These are phyloP conservation scores for Gobiocypris rarus DNA, from an alignment of 2,113 vertebrate species.

Conservation along the genomic window DNA sequence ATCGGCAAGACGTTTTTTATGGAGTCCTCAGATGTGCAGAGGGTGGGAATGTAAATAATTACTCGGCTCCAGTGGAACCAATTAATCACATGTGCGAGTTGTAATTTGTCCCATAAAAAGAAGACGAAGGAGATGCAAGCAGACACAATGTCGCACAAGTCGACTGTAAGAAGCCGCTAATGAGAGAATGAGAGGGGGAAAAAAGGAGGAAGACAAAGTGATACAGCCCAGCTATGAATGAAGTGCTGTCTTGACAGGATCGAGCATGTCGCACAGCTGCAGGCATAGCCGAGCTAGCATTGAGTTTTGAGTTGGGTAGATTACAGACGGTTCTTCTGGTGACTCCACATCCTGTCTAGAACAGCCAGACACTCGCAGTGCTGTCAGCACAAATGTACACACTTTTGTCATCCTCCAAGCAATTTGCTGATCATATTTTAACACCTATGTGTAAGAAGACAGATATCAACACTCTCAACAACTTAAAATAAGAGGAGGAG, in stretches of 20 bases:
- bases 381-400: constrained; percentile 18
- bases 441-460: neutral
- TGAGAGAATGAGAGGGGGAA: constrained; percentile 50
- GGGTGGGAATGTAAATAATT: constrained; percentile 71
- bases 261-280: constrained; percentile 29
- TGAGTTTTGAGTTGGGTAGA: constrained; percentile 5
- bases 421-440: constrained; percentile 33
- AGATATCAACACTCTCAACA: neutral
- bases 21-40: constrained; percentile 64
- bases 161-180: constrained; percentile 57
- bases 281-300: constrained; percentile 49
- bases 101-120: constrained; percentile 65
- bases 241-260: constrained; percentile 6
- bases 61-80: constrained; percentile 74
- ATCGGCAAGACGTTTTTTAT: constrained; percentile 50
- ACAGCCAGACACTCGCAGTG: constrained; percentile 54
- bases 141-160: constrained; percentile 40
- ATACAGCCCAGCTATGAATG: constrained; percentile 16
- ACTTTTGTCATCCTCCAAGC: neutral
- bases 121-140: constrained; percentile 33
- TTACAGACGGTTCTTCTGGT: constrained; percentile 55
- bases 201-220: constrained; percentile 2
- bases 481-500: neutral
- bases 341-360: constrained; percentile 62
- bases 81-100: constrained; percentile 72